Evolutionary conservation across 2,888 invertebrate genomes (phyloP).

Genomic region (Thymelicus acteon): DNA sequence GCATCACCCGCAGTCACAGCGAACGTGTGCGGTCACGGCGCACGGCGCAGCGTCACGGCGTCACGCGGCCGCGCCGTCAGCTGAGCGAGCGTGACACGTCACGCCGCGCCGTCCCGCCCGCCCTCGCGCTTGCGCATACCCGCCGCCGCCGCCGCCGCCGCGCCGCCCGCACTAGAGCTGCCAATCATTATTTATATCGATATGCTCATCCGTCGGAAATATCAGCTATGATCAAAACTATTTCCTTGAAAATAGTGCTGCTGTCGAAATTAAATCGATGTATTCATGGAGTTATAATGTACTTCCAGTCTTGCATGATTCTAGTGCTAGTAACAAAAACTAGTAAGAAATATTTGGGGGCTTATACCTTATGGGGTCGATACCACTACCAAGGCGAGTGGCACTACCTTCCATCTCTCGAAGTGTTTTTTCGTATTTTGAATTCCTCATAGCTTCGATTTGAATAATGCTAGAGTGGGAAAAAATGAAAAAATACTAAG

Average conservation of each 20-base stretch:
- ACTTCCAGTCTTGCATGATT: background rate
- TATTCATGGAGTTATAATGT: background rate
- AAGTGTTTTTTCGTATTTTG: too few relatives aligned
- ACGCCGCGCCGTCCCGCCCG: conserved; percentile 63
- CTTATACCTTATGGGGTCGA: too few relatives aligned
- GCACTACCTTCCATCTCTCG: too few relatives aligned
- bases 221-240: conserved; percentile 29
- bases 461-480: too few relatives aligned
- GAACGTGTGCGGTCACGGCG: conserved; percentile 62
- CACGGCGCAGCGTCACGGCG: conserved; percentile 51
- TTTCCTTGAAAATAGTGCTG: conserved; percentile 27
- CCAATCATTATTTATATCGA: conserved; percentile 42
- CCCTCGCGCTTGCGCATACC: conserved; percentile 71
- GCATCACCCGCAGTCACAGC: conserved; percentile 43
- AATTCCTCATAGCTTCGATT: too few relatives aligned
- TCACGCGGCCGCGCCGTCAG: conserved; percentile 73
- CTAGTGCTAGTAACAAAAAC: too few relatives aligned
- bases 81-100: conserved; percentile 67
- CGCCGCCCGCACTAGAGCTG: conserved; percentile 41
- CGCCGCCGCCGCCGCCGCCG: conserved; percentile 52
- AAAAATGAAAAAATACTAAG: too few relatives aligned
- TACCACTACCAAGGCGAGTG: too few relatives aligned
- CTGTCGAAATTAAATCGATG: background rate
- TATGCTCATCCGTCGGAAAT: conserved; percentile 37
- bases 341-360: too few relatives aligned